Percentiles rank a stretch among this genome's conserved stretches.
Conservation (phyloP, 2,113 vertebrate species). For the Dicrurus megarhynchus region DNA sequence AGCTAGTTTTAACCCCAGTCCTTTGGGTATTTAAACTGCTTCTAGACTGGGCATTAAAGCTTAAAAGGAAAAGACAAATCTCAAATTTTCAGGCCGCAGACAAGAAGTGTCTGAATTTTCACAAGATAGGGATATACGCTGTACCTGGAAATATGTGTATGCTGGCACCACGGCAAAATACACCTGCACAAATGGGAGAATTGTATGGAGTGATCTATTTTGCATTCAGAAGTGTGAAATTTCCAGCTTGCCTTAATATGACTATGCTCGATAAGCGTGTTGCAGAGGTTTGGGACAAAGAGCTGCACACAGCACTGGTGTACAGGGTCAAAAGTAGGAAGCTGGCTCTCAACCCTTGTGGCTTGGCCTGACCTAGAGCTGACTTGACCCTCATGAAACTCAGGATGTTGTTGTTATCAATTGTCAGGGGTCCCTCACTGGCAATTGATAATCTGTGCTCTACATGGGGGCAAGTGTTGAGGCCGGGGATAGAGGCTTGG, state of each 20-base stretch:
- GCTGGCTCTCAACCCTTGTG: not conserved
- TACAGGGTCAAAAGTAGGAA: not conserved
- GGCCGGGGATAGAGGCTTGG: not conserved
- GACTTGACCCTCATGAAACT: not conserved
- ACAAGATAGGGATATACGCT: not conserved
- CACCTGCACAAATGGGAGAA: not conserved
- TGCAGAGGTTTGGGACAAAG: not conserved
- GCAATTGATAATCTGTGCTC: not conserved
- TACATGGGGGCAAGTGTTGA: not conserved
- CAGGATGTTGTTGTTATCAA: not conserved
- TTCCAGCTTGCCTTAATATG: not conserved
- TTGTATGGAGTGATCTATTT: not conserved
- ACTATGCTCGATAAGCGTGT: not conserved
- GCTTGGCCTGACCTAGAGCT: not conserved
- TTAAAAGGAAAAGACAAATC: not conserved
- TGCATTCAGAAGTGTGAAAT: conserved; percentile 11
- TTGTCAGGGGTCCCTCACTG: not conserved
- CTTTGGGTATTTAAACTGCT: conserved; percentile 2
- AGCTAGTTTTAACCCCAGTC: not conserved
- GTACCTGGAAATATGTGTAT: not conserved
- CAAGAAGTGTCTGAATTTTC: conserved; percentile 13
- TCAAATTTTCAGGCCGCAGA: not conserved
- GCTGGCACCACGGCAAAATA: not conserved
- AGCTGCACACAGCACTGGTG: not conserved
- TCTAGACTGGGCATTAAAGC: not conserved